Base-by-base conservation (phyloP, 2,888 invertebrate genomes). In the Palloptera scutellata region DNA sequence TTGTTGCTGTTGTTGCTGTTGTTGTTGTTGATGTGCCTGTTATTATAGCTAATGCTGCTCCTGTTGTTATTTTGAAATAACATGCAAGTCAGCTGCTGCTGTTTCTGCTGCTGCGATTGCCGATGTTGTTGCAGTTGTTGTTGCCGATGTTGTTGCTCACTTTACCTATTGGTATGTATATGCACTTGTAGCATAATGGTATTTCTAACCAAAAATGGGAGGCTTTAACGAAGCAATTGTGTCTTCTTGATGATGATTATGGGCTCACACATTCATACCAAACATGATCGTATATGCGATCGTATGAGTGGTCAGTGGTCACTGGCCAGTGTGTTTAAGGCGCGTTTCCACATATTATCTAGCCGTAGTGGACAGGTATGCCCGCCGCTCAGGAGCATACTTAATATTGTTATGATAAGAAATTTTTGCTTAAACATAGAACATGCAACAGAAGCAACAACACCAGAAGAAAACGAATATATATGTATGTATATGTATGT, bases 181-280 rank as follows among this genome's bases (percentile, higher is more conserved):
- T 15, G 53, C 61, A 17, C 42, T 30, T 19, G 20, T 40, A 30
- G 63, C 17, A 13, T 40, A 20, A 53, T 61, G 57, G 58, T 64
- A 58, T 53, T 66, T 66, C 61, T 55, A 61, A 66, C 79, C 77
- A 77, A 80, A 79, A 81, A 79, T 81, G 79, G 79, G 70, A 55
- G 81, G 72, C 61, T 79, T 76, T 77, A 77, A 79, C 79, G 77
- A 72, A 72, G 71, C 69, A 72, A 71, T 72, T 72, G 70, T 74
- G 72, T 66, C 6, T 30, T 30, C 30, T 30, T 67, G 68, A 64
- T 70, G 70, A 70, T 71, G 69, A 66, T 71, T 67, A 67, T 67
- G 67, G 62, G 20, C 55, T 43, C 43, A 13, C 11, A 45, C 64
- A 58, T 64, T 30, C 59, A 30, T 30, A 6, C 30, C 2, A 30